A percentile compares a stretch with the other conserved stretches of the same genome.
phyloP scores from a whole-genome alignment of 2,888 invertebrate species.

The Sthenelais limicola region DNA sequence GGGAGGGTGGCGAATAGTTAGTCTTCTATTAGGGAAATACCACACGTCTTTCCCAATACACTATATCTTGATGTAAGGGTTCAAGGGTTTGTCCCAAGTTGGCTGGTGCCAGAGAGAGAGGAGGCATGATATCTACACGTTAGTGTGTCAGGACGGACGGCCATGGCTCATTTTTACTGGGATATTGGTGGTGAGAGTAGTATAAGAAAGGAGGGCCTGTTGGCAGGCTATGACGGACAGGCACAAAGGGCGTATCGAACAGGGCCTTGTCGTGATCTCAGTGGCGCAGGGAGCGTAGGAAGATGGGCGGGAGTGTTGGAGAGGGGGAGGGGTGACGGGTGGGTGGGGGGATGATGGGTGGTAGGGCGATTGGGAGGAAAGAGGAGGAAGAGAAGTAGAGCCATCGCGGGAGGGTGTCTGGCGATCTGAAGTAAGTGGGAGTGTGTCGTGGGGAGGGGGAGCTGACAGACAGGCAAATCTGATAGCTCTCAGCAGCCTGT shows the following conservation, averaged over 20 bases:
- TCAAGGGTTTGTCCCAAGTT: too few species aligned
- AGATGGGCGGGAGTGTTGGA: neutral
- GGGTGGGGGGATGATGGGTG: too few species aligned
- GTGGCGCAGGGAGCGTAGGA: neutral
- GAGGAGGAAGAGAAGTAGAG: neutral
- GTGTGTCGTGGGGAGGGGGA: neutral
- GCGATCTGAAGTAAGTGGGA: neutral
- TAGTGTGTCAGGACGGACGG: too few species aligned
- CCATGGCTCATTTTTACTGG: too few species aligned
- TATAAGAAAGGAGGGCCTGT: too few species aligned
- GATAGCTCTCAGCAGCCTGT: neutral
- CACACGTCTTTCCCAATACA: too few species aligned
- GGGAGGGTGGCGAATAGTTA: too few species aligned
- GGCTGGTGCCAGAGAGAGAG: too few species aligned
- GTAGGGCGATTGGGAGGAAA: neutral
- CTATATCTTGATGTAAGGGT: too few species aligned
- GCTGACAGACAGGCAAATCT: slow-evolving; percentile 3
- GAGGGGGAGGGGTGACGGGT: neutral
- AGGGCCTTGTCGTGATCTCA: neutral
- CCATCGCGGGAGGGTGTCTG: neutral
- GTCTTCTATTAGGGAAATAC: too few species aligned
- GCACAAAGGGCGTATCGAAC: neutral
- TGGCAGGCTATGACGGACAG: slow-evolving; percentile 16
- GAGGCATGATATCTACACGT: too few species aligned
- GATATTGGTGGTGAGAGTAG: too few species aligned